These are phyloP conservation scores for Oncopodura yosiiana DNA, from an alignment of 1,140 invertebrate genomes.

Conservation along the genomic window DNA sequence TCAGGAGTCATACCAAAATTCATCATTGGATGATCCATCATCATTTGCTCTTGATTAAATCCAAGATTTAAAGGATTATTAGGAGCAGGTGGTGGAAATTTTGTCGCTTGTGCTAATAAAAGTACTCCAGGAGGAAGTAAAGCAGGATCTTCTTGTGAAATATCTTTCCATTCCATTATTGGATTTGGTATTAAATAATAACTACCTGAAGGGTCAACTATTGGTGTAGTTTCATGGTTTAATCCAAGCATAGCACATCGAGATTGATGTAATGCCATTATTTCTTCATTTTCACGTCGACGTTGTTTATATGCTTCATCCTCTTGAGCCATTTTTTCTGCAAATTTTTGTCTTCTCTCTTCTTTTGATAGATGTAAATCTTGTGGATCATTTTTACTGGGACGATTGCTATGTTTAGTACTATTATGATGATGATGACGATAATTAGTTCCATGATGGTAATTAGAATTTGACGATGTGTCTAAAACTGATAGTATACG, in stretches of 20 bases:
- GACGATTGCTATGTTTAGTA: no score
- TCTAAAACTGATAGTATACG: no score
- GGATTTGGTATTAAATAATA: slow-evolving; percentile 49
- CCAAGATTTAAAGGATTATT: not conserved
- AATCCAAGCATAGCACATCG: slow-evolving; percentile 40
- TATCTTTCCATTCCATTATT: slow-evolving; percentile 35
- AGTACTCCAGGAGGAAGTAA: slow-evolving; percentile 26
- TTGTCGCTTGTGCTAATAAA: slow-evolving; percentile 14
- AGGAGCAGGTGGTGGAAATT: slow-evolving; percentile 3
- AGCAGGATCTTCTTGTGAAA: not conserved
- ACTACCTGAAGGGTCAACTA: slow-evolving; percentile 24
- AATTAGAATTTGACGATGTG: slow-evolving; percentile 37
- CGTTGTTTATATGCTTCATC: slow-evolving; percentile 49
- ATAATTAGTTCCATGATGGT: no score
- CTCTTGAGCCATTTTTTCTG: slow-evolving; percentile 59
- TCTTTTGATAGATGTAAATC: slow-evolving; percentile 53
- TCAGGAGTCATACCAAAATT: not conserved
- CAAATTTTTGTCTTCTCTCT: slow-evolving; percentile 64
- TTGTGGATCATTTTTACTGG: slow-evolving; percentile 27
- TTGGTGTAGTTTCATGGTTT: slow-evolving; percentile 26
- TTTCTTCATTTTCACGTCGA: slow-evolving; percentile 50
- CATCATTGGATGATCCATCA: no score
- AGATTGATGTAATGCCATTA: slow-evolving; percentile 53
- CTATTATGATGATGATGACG: no score
- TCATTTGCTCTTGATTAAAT: no score